These are phyloP conservation scores for Patiria pectinifera DNA, from an alignment of 53 echinoderm and acorn worm species.

Conservation along the genomic window DNA sequence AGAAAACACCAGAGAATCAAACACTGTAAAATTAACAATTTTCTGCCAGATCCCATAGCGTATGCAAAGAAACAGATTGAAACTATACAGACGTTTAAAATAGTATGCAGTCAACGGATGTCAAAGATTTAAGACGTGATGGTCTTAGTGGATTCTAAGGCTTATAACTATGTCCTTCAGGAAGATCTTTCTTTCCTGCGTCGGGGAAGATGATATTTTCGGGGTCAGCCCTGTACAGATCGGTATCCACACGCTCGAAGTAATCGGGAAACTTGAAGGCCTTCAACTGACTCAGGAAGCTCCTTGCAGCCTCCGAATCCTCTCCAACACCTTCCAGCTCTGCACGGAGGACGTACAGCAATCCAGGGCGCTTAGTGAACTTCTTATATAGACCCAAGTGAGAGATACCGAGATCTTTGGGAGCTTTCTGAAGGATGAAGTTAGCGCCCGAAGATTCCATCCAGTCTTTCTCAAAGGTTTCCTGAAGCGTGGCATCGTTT, in stretches of 20 bases:
- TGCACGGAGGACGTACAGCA: conserved; percentile 67
- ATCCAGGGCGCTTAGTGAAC: conserved; percentile 53
- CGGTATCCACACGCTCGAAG: conserved; percentile 38
- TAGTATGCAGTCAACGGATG: no score
- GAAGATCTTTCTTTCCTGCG: conserved; percentile 48
- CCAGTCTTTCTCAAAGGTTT: conserved; percentile 70
- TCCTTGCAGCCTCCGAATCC: conserved; percentile 37
- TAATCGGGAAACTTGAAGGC: conserved; percentile 48
- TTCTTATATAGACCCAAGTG: conserved; percentile 65
- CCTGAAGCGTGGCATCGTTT: conserved; percentile 53
- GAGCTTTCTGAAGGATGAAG: conserved; percentile 63
- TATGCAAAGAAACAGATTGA: no score
- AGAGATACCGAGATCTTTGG: conserved; percentile 57
- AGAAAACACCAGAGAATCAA: no score
- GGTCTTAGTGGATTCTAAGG: background rate
- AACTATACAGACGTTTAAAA: no score
- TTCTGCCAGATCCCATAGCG: no score
- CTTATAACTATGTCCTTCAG: conserved; percentile 50
- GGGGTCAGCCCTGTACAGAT: conserved; percentile 47
- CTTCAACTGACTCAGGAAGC: conserved; percentile 46
- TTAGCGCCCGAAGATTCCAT: conserved; percentile 60
- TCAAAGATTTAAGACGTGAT: background rate
- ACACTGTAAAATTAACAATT: no score
- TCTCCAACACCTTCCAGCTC: conserved; percentile 61
- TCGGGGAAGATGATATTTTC: conserved; percentile 53